phyloP scores from a whole-genome alignment of 2,797 vertebrate genomes.

The Monodelphis domestica region DNA sequence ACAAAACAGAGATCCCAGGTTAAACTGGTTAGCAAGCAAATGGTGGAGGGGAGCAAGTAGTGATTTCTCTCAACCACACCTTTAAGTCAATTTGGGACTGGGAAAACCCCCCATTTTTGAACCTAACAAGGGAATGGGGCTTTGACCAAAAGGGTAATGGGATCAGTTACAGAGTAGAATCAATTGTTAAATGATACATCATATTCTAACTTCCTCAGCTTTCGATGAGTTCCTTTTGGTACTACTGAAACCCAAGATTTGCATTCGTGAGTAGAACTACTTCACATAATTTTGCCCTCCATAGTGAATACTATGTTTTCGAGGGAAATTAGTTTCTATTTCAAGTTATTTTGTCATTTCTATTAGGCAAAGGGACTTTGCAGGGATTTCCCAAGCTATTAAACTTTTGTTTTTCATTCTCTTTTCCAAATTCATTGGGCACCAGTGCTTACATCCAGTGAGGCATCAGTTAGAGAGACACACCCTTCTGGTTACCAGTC shows the following conservation, averaged over 20 bases:
- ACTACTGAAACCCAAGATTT: not conserved
- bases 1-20: not conserved
- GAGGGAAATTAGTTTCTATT: slow-evolving; percentile 48
- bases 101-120: not conserved
- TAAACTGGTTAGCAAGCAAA: not conserved
- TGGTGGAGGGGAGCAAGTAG: not conserved
- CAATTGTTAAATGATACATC: not conserved
- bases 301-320: not conserved
- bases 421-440: not conserved
- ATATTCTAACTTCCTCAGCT: not conserved
- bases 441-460: not conserved
- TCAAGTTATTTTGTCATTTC: slow-evolving; percentile 24
- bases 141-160: slow-evolving; percentile 1
- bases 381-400: slow-evolving; percentile 54
- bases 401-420: not conserved
- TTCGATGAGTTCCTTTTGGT: not conserved
- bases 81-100: not conserved
- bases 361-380: slow-evolving; percentile 46
- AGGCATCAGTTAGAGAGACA: not conserved
- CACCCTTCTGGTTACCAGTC: not conserved
- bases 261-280: not conserved
- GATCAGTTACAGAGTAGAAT: not conserved
- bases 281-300: not conserved
- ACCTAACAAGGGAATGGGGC: slow-evolving; percentile 33
- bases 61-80: not conserved